Conservation (phyloP, 2,888 invertebrate genomes). For the Camponotus fellah region DNA sequence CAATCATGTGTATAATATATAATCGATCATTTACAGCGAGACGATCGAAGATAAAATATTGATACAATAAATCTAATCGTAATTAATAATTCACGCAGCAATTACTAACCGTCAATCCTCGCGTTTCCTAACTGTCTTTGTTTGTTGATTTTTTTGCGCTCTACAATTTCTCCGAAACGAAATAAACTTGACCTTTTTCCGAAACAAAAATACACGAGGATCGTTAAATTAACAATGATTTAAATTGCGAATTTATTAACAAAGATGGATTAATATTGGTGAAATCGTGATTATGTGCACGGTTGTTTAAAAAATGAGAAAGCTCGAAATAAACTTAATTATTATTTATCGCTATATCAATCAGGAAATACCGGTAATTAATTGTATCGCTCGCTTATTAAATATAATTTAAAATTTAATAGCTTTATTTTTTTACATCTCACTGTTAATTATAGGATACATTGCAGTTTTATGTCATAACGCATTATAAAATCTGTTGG, state of each 20-base stretch:
- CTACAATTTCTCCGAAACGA: background rate
- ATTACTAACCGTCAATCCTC: conserved; percentile 17
- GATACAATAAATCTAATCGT: conserved; percentile 34
- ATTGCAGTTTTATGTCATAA: background rate
- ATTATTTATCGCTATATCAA: background rate
- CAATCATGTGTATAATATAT: background rate
- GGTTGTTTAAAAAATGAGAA: background rate
- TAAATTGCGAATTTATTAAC: background rate
- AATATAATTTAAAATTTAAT: background rate
- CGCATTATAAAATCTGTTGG: background rate
- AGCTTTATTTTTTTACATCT: background rate
- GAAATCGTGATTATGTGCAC: background rate
- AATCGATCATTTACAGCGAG: background rate
- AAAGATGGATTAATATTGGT: background rate
- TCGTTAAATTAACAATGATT: background rate
- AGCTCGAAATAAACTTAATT: background rate
- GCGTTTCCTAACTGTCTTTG: conserved; percentile 6
- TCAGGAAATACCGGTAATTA: background rate
- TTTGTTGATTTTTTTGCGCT: background rate
- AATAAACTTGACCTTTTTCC: background rate
- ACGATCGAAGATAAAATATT: conserved; percentile 9
- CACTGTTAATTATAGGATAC: background rate
- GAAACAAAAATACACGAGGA: background rate
- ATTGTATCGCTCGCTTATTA: background rate
- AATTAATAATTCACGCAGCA: conserved; percentile 21